These are phyloP conservation scores for Stratiomys singularior DNA, from an alignment of 2,888 invertebrate genomes.

Conservation along the genomic window DNA sequence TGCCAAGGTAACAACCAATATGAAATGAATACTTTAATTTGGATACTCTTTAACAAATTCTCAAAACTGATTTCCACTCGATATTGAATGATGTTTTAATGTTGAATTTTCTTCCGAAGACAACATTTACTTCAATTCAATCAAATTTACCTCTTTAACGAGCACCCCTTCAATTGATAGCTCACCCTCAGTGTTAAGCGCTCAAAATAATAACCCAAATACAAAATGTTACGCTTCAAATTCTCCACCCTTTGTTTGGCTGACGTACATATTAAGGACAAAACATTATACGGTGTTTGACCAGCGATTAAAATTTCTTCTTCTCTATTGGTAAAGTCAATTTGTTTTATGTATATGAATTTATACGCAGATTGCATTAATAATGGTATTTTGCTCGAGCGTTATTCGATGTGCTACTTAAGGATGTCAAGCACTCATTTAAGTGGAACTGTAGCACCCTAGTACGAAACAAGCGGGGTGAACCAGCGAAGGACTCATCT, in stretches of 20 bases:
- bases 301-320: conserved; percentile 3
- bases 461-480: background rate
- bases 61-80: no score
- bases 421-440: conserved; percentile 11
- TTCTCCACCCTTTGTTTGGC: background rate
- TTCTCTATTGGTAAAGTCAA: conserved; percentile 13
- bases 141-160: no score
- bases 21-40: no score
- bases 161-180: no score
- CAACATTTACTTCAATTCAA: no score
- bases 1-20: no score
- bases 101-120: no score
- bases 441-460: background rate
- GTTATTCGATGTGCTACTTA: background rate
- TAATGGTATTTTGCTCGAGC: conserved; percentile 1
- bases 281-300: background rate
- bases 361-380: background rate
- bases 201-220: no score
- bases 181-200: no score
- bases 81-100: no score
- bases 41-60: no score
- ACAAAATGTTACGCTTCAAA: background rate
- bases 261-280: background rate
- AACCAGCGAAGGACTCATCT: background rate
- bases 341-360: background rate